Conservation (phyloP, 2,888 invertebrate species). For the Leucophenga montana region DNA sequence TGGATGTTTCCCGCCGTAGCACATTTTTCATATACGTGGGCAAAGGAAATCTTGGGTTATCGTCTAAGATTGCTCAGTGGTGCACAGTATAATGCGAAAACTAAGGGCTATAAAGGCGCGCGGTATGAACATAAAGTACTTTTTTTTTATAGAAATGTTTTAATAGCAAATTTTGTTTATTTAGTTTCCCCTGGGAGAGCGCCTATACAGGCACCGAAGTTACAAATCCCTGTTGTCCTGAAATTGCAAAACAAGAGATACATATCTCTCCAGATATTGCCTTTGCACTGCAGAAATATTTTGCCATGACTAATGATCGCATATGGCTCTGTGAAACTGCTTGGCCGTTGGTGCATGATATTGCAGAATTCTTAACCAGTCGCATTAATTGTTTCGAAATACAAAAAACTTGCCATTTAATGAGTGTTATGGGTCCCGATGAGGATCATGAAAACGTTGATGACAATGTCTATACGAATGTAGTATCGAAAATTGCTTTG, state of each 20-base stretch:
- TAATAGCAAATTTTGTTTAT: constrained; percentile 4
- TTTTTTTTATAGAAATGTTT: constrained; percentile 3
- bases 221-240: constrained; percentile 77
- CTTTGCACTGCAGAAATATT: constrained; percentile 73
- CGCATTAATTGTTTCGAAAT: constrained; percentile 75
- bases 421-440: constrained; percentile 78
- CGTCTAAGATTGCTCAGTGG: constrained; percentile 74
- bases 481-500: constrained; percentile 76
- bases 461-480: constrained; percentile 78
- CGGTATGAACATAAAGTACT: constrained; percentile 66
- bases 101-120: constrained; percentile 76
- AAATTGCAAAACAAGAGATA: constrained; percentile 76
- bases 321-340: constrained; percentile 72
- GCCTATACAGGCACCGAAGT: constrained; percentile 78
- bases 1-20: constrained; percentile 78
- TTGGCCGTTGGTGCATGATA: constrained; percentile 76
- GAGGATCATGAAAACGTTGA: constrained; percentile 77
- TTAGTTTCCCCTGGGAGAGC: constrained; percentile 78
- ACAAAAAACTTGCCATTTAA: constrained; percentile 69
- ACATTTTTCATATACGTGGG: constrained; percentile 75
- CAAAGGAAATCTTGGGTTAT: constrained; percentile 75
- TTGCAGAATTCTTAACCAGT: constrained; percentile 77
- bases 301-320: constrained; percentile 58
- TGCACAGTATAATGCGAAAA: constrained; percentile 75
- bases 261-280: constrained; percentile 77